A percentile compares a stretch with the other conserved stretches of the same genome.
These are phyloP conservation scores for Diarsia mendica DNA, from an alignment of 2,888 invertebrate species.

Conservation along the genomic window DNA sequence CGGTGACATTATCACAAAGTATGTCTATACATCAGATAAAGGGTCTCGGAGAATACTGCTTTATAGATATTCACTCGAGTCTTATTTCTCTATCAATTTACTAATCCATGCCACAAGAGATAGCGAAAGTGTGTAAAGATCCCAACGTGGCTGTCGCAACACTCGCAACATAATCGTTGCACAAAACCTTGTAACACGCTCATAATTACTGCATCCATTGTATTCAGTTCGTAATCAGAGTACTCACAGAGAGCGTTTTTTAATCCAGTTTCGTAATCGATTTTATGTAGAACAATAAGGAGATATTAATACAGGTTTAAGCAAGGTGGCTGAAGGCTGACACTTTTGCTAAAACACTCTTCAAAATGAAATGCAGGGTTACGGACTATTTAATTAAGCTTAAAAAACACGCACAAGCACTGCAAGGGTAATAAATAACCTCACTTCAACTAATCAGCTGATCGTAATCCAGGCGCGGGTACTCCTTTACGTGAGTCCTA, in stretches of 20 bases:
- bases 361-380: background rate
- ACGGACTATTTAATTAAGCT: background rate
- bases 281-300: background rate
- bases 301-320: background rate
- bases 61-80: too few species aligned
- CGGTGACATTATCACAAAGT: background rate
- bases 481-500: background rate
- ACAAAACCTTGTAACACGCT: constrained; percentile 30
- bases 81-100: constrained; percentile 3
- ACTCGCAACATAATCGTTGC: constrained; percentile 35
- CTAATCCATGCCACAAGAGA: constrained; percentile 3
- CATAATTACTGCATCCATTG: constrained; percentile 51
- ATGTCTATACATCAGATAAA: too few species aligned
- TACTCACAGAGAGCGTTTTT: constrained; percentile 1
- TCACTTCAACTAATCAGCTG: background rate
- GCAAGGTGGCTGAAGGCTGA: background rate
- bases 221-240: constrained; percentile 23
- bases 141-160: constrained; percentile 16
- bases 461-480: background rate
- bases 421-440: background rate
- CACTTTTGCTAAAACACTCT: background rate
- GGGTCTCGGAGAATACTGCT: too few species aligned
- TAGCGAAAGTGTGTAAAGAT: constrained; percentile 18
- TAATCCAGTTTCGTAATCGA: constrained; percentile 20
- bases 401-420: background rate